Evolutionary conservation across 2,888 invertebrate species (phyloP), one percentile per base, ranked within the genome.

Genomic region (Drosophila fulvimacula): DNA sequence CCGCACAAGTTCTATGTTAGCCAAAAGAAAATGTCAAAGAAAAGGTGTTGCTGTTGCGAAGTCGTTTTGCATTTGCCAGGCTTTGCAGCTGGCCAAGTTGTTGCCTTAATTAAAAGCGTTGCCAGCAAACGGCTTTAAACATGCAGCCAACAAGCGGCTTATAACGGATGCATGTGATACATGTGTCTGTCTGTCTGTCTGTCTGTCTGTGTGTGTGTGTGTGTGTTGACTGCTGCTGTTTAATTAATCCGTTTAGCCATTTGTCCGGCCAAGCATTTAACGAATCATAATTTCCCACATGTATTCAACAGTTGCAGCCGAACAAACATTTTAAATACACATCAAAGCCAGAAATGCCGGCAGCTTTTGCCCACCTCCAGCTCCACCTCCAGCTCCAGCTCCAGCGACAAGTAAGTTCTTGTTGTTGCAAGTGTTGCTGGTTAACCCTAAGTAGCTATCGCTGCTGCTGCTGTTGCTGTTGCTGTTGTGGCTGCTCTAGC

Each of bases 281-380:
- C 85, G 79, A 81, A 63, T 69, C 69, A 84, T 90, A 89, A 88
- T 91, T 90, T 90, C 91, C 91, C 90, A 80, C 74, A 88, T 81
- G 89, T 67, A 79, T 69, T 56, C 68, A 56, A 61, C 78, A 73
- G 51, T 56, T 73, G 56, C 64, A 77, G 24, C 24, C 52, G 19
- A 56, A 27, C 55, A 58, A 38, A 65, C 74, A 76, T 74, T 81
- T 81, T 76, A 82, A 82, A 76, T 67, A 85, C 88, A 89, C 89
- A 85, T 89, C 88, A 86, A 86, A 88, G 85, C 53, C 61, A 69
- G 67, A 17, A 73, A 62, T 39, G 38, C 56, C 59, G 62, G 19
- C 73, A 57, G 42, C 32, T 30, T 57, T 42, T 27, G 41, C 24
- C 34, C 13, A 36, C 34, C 34, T 2, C 42, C 38, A n/a, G n/a